A percentile compares a stretch with the other conserved stretches of the same genome.
Evolutionary conservation across 2,888 invertebrate genomes (phyloP).

Genomic region (Dryobotodes eremita): DNA sequence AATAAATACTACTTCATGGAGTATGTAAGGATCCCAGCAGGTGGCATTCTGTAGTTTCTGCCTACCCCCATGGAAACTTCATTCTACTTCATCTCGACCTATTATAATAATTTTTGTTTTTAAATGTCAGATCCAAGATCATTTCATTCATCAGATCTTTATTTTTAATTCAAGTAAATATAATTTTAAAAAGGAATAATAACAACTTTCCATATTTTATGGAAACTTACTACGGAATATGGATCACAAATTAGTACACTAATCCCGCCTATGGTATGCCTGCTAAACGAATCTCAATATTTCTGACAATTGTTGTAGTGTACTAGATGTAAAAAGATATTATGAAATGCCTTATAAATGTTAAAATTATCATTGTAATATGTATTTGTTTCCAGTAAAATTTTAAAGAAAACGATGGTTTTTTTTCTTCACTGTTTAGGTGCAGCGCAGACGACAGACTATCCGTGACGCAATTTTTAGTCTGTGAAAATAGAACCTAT

Average conservation of each 20-base stretch:
- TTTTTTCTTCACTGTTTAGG: slow-evolving; percentile 18
- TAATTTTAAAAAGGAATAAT: background rate
- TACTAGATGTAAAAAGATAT: slow-evolving; percentile 62
- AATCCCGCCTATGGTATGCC: slow-evolving; percentile 59
- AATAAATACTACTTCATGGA: background rate
- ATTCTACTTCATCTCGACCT: background rate
- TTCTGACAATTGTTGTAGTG: slow-evolving; percentile 58
- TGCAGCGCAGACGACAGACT: too few relatives aligned
- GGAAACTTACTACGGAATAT: slow-evolving; percentile 7
- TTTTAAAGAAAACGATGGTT: slow-evolving; percentile 30
- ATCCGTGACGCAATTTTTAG: too few relatives aligned
- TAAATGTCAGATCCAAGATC: background rate
- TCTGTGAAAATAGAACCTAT: too few relatives aligned
- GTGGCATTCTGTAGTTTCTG: background rate
- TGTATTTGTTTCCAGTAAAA: slow-evolving; percentile 74
- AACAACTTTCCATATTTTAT: background rate
- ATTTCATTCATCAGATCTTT: slow-evolving; percentile 22
- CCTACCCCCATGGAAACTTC: background rate
- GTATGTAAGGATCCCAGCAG: background rate
- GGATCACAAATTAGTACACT: slow-evolving; percentile 30
- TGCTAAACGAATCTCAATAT: slow-evolving; percentile 61
- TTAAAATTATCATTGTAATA: slow-evolving; percentile 74
- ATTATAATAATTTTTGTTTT: too few relatives aligned
- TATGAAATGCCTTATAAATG: slow-evolving; percentile 75
- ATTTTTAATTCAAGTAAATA: slow-evolving; percentile 5